Evolutionary conservation across 1,140 invertebrate species (phyloP).

Genomic region (Sinella curviseta): DNA sequence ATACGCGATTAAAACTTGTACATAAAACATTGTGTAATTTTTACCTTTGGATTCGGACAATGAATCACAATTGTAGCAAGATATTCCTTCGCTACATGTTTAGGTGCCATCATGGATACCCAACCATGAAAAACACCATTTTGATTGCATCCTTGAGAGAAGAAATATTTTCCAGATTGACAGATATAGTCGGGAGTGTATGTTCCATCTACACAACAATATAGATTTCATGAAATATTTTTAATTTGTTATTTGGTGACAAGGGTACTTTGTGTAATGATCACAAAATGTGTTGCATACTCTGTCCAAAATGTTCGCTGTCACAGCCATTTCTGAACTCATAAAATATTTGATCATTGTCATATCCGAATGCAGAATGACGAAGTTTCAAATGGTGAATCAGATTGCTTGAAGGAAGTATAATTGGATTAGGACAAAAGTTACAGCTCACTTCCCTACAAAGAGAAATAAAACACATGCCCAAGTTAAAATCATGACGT

Average conservation of each 20-base stretch:
- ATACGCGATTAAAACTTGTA: background rate
- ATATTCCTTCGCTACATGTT: slow-evolving; percentile 31
- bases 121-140: slow-evolving; percentile 34
- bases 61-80: slow-evolving; percentile 31
- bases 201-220: slow-evolving; percentile 24
- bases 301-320: slow-evolving; percentile 32
- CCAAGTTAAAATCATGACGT: background rate
- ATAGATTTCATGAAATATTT: background rate
- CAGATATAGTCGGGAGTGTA: slow-evolving; percentile 34
- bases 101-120: slow-evolving; percentile 28
- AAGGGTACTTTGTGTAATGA: no score
- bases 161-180: slow-evolving; percentile 29
- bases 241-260: no score
- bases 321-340: slow-evolving; percentile 32
- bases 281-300: background rate
- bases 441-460: slow-evolving; percentile 20
- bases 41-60: slow-evolving; percentile 34
- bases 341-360: slow-evolving; percentile 29
- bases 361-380: slow-evolving; percentile 27
- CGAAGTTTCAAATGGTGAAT: slow-evolving; percentile 22
- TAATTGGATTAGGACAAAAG: slow-evolving; percentile 22
- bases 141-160: slow-evolving; percentile 32
- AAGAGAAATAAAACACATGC: background rate
- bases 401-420: background rate
- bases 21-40: background rate